Percentiles rank a stretch among this genome's conserved stretches.
phyloP scores from a whole-genome alignment of 2,113 vertebrate species.

The Dolichallabes microphthalmus region DNA sequence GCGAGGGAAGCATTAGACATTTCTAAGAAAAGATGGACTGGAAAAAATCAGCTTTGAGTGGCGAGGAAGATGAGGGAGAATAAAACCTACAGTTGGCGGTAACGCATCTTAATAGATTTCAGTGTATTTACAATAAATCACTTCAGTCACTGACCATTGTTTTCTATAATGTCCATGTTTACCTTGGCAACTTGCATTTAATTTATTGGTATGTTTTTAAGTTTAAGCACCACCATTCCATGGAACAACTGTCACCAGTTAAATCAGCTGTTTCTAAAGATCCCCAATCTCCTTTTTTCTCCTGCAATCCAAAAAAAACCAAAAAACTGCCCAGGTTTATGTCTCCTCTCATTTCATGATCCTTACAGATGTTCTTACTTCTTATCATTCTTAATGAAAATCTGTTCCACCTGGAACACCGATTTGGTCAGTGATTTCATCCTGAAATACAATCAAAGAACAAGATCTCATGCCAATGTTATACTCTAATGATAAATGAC shows the following conservation, averaged over 20 bases:
- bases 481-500: conserved; percentile 26
- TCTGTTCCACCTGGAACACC: not conserved
- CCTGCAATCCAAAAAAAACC: not conserved
- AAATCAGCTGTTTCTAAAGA: not conserved
- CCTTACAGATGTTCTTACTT: not conserved
- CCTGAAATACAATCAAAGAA: conserved; percentile 11
- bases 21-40: too few relatives aligned
- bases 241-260: not conserved
- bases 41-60: too few relatives aligned
- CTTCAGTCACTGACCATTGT: not conserved
- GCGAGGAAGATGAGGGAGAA: too few relatives aligned
- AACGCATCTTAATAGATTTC: too few relatives aligned
- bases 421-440: conserved; percentile 6
- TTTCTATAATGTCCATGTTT: not conserved
- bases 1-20: too few relatives aligned
- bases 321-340: not conserved
- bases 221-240: not conserved
- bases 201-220: not conserved
- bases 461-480: not conserved
- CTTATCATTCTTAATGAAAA: not conserved
- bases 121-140: not conserved
- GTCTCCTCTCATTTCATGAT: not conserved
- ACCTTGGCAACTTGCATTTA: not conserved
- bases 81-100: too few relatives aligned
- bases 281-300: not conserved